phyloP scores from a whole-genome alignment of 2,888 invertebrate genomes.

The Heliconius cydno region DNA sequence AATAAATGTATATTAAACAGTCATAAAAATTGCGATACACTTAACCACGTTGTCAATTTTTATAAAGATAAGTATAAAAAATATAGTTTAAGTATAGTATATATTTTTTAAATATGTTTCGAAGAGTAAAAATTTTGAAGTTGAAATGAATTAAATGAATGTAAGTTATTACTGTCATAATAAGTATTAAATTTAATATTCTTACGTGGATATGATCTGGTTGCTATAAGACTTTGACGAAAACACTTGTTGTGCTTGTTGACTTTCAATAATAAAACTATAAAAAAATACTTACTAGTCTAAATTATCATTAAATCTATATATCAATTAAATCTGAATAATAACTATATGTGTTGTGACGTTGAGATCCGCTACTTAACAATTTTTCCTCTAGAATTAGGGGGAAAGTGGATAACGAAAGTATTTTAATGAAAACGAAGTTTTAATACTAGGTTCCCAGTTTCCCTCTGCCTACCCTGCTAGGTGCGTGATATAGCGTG shows the following conservation, averaged over 20 bases:
- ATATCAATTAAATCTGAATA: too few relatives aligned
- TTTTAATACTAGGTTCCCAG: too few relatives aligned
- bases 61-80: background rate
- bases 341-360: too few relatives aligned
- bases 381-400: too few relatives aligned
- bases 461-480: too few relatives aligned
- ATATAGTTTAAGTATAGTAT: background rate
- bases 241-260: background rate
- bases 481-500: too few relatives aligned
- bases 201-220: constrained; percentile 17
- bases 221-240: background rate
- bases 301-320: too few relatives aligned
- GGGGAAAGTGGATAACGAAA: too few relatives aligned
- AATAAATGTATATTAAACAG: background rate
- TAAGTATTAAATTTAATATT: constrained; percentile 46
- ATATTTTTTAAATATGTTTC: background rate
- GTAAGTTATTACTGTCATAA: constrained; percentile 51
- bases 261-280: too few relatives aligned
- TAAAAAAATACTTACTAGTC: too few relatives aligned
- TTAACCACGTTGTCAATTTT: background rate
- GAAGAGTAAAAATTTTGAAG: background rate
- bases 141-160: background rate
- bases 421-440: too few relatives aligned
- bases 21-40: background rate
- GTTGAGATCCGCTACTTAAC: too few relatives aligned